Evolutionary conservation across 2,888 invertebrate genomes (phyloP), one percentile per base, ranked within the genome.

Genomic region (Pterostichus madidus): DNA sequence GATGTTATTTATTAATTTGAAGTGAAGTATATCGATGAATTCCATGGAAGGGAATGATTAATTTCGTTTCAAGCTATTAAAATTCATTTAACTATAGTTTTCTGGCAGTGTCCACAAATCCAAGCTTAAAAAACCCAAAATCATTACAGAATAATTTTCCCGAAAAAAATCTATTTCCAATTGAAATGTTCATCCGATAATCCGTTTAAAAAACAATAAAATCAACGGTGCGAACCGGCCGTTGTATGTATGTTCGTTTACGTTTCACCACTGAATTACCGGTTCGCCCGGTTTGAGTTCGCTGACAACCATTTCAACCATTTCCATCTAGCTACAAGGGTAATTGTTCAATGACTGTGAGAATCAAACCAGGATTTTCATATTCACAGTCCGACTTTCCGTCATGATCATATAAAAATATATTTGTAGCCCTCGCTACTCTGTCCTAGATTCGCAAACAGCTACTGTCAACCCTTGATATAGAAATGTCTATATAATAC

Each of bases 141-240:
- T 71, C 68, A 71, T 71, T 71, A 17, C 17, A 46, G 68, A 71
- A 71, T 71, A 71, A 71, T 71, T 71, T 71, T 17, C 68, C 68
- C 7, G 11, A 71, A 71, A 71, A 71, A 64, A 64, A 35, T 71
- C 68, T 71, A 71, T 71, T 71, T 71, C 68, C 68, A 71, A 71
- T 44, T 71, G 68, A 71, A 71, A 71, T 71, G 68, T 44, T 71
- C 68, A 71, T 71, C 68, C 68, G 68, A 71, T 71, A 71, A 71
- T 71, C 68, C 46, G 68, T 71, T 71, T 71, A 71, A 71, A 71
- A 71, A 71, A 71, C 68, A 71, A 71, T 71, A 71, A 71, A 71
- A 71, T 17, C 68, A 71, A 71, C 68, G 17, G 68, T 71, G 68
- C 68, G 68, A 39, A 68, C 15, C 17, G 56, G 15, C 15, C 56